Percentiles rank a stretch among this genome's conserved stretches.
Evolutionary conservation across 2,888 invertebrate species (phyloP).

Genomic region (Linnaemya vulpina): DNA sequence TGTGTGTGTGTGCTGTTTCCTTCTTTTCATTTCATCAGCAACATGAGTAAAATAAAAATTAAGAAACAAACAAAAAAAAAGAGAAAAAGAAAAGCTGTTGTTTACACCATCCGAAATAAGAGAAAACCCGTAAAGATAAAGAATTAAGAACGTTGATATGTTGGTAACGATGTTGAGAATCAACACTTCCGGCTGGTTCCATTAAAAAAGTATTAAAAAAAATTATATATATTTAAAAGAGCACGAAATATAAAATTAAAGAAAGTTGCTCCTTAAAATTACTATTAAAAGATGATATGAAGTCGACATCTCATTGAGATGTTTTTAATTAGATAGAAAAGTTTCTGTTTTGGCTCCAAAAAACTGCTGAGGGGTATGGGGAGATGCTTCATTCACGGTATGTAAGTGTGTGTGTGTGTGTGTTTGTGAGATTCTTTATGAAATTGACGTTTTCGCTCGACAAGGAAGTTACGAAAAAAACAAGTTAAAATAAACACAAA

Average conservation of each 20-base stretch:
- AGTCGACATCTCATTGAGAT: conserved; percentile 70
- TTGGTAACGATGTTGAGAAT: conserved; percentile 72
- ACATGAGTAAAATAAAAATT: conserved; percentile 42
- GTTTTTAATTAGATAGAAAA: conserved; percentile 72
- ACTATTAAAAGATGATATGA: conserved; percentile 64
- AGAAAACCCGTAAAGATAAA: conserved; percentile 64
- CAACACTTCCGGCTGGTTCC: conserved; percentile 70
- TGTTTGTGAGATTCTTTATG: conserved; percentile 43
- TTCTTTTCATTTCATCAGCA: conserved; percentile 45
- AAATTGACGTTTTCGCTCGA: conserved; percentile 52
- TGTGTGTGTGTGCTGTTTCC: conserved; percentile 3
- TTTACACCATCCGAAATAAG: conserved; percentile 63
- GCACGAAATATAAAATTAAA: conserved; percentile 66
- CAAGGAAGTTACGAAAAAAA: conserved; percentile 20
- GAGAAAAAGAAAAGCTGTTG: conserved; percentile 45
- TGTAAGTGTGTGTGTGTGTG: not conserved
- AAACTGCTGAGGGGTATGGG: not conserved
- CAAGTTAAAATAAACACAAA: conserved; percentile 54
- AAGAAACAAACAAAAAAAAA: conserved; percentile 22
- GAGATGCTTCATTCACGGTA: not conserved
- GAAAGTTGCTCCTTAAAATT: conserved; percentile 66
- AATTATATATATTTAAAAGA: conserved; percentile 40
- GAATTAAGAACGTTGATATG: conserved; percentile 70
- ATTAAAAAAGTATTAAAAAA: conserved; percentile 25
- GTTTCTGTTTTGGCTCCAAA: conserved; percentile 57